Evolutionary conservation across 2,113 vertebrate genomes (phyloP).

Genomic region (Patagioenas fasciata): DNA sequence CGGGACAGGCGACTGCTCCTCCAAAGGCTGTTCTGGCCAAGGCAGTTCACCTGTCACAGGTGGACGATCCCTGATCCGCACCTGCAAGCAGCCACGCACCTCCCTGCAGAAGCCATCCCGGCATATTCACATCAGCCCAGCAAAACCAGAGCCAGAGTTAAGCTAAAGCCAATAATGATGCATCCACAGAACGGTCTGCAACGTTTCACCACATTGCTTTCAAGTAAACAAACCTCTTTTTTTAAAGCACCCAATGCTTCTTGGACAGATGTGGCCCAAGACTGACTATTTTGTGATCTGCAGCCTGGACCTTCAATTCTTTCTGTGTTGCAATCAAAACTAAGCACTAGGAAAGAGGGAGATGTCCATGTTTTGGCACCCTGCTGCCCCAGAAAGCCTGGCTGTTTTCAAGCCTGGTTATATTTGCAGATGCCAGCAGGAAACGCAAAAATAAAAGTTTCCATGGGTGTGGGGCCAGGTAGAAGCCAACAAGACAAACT

Average conservation of each 20-base stretch:
- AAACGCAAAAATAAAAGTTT: conserved; percentile 16
- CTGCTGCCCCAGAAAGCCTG: neutral
- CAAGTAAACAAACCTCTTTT: neutral
- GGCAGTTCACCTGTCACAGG: neutral
- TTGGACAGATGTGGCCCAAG: neutral
- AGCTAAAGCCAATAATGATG: neutral
- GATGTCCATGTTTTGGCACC: neutral
- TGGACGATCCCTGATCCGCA: neutral
- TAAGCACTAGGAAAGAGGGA: neutral
- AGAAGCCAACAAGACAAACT: neutral
- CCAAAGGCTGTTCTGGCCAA: neutral
- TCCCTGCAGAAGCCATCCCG: neutral
- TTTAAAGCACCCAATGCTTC: neutral
- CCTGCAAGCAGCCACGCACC: neutral
- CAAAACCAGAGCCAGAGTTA: neutral
- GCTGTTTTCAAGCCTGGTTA: neutral
- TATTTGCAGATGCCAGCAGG: neutral
- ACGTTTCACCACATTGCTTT: neutral
- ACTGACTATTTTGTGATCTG: neutral
- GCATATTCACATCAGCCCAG: neutral
- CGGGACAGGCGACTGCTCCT: neutral
- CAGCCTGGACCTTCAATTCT: neutral
- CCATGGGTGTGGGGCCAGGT: conserved; percentile 10
- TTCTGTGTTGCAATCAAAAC: neutral
- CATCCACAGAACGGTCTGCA: neutral